Evolutionary conservation across 2,113 vertebrate genomes (phyloP), one percentile per base, ranked within the genome.

Genomic region (Pachypanchax playfairii): DNA sequence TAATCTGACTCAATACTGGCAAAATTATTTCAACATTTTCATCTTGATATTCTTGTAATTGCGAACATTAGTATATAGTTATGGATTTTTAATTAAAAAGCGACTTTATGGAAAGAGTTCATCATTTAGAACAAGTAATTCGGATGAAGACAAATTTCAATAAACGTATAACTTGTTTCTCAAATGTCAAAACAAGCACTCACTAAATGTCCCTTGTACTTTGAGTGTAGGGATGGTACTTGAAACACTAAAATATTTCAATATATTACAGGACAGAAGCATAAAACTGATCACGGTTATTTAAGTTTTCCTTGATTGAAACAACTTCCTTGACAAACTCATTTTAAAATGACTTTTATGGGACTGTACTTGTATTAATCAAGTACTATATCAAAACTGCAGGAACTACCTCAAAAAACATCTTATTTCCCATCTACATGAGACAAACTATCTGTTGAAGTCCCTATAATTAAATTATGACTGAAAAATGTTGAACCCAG

Each of bases 401-500:
- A 54, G 36, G 4, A 18, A 44, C n/a, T n/a, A n/a, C n/a, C n/a
- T n/a, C n/a, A 7, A 44, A 6, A 28, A 20, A 15, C 36, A 22
- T 12, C 41, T 43, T 15, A 22, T 15, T 33, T 47, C 26, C 41
- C 26, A 57, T 22, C 48, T 39, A 48, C 5, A 3, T n/a, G 13
- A 39, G 15, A 29, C 9, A 29, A 39, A 60, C 5, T 64, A 25
- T 14, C 18, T 42, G 33, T 70, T 62, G 46, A 46, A 59, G 18
- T 22, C 49, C 25, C 44, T 20, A 38, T 25, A 42, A 47, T 25
- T 20, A 54, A 73, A 51, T 10, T 50, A n/a, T 52, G 25, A 68
- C 63, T 47, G 36, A 62, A 55, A 35, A 73, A 57, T 41, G 29
- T 66, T 39, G 64, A 49, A 52, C 49, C 35, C 39, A 5, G 29